A percentile compares a stretch with the other conserved stretches of the same genome.
Conservation (phyloP, 2,113 vertebrate species). For the pig (Sus scrofa) region T2T-Sscrofa CM000826.6:91555501-91556000, state of each 20-base stretch:
- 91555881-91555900: slow-evolving; percentile 1
- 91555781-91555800: not conserved
- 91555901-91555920: not conserved
- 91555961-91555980: slow-evolving; percentile 31
- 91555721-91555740: not conserved
- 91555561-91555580: slow-evolving; percentile 15
- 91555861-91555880: not conserved
- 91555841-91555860: not conserved
- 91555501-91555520: too few relatives aligned
- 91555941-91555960: not conserved
- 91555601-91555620: not conserved
- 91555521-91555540: not conserved
- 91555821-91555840: not conserved
- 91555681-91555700: not conserved
- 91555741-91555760: not conserved
- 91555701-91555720: slow-evolving; percentile 4
- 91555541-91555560: not conserved
- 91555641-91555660: not conserved
- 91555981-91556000: not conserved
- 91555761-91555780: not conserved
- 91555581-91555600: not conserved
- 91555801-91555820: not conserved
- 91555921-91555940: not conserved
- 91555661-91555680: not conserved
- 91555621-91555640: not conserved